Conservation (phyloP, 2,113 vertebrate species). For the Nerophis ophidion region DNA sequence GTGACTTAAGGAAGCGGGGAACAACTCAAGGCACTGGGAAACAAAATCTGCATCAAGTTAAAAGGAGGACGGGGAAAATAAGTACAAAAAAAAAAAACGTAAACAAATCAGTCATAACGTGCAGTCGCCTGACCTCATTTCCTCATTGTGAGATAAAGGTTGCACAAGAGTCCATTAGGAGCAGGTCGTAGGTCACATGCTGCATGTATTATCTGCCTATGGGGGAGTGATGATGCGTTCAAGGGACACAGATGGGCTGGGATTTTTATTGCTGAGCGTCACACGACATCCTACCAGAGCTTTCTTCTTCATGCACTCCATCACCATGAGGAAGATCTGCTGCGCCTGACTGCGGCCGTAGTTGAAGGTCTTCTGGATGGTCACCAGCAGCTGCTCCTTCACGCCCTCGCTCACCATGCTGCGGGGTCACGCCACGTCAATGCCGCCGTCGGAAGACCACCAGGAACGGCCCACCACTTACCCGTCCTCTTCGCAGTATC, state of each 20-base stretch:
- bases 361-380: constrained; percentile 97
- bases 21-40: too few species aligned
- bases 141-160: too few species aligned
- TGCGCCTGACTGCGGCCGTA: constrained; percentile 86
- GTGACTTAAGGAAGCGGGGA: too few species aligned
- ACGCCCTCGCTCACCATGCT: constrained; percentile 85
- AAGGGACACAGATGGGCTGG: background rate
- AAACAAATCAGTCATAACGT: too few species aligned
- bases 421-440: background rate
- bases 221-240: background rate
- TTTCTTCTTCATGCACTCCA: constrained; percentile 96
- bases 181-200: too few species aligned
- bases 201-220: too few species aligned
- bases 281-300: constrained; percentile 68
- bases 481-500: constrained; percentile 88
- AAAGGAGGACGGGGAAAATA: too few species aligned
- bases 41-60: too few species aligned
- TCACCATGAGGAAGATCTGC: constrained; percentile 86
- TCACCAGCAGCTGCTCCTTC: constrained; percentile 92
- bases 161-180: too few species aligned
- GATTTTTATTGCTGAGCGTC: background rate
- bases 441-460: background rate
- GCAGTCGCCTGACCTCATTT: too few species aligned
- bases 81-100: too few species aligned
- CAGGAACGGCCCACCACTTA: constrained; percentile 53